These are phyloP conservation scores for Amphipyra berbera DNA, from an alignment of 2,888 invertebrate genomes.

Conservation along the genomic window DNA sequence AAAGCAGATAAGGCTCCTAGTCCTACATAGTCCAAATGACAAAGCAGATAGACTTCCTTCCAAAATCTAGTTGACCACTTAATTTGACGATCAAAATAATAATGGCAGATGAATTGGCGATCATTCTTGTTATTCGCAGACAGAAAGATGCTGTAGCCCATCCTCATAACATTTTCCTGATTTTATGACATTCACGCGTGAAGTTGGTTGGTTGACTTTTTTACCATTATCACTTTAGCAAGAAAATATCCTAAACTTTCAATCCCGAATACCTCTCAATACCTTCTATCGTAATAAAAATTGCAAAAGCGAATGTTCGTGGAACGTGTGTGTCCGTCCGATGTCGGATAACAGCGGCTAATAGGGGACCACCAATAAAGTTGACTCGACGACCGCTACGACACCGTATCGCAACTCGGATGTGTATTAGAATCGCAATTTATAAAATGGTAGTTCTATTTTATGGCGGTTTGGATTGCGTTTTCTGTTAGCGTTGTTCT, in stretches of 20 bases:
- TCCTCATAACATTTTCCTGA: too few relatives aligned
- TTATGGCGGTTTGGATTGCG: constrained; percentile 55
- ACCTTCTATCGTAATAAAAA: constrained; percentile 55
- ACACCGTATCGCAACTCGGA: constrained; percentile 56
- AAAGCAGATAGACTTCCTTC: neutral
- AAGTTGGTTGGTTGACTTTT: too few relatives aligned
- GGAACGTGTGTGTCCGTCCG: constrained; percentile 64
- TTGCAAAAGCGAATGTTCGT: constrained; percentile 54
- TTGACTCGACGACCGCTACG: constrained; percentile 54
- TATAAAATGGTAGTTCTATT: constrained; percentile 71
- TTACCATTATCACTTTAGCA: neutral
- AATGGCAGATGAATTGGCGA: too few relatives aligned
- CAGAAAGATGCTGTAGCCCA: too few relatives aligned
- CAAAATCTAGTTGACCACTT: too few relatives aligned
- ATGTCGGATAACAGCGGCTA: constrained; percentile 70
- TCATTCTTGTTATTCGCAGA: too few relatives aligned
- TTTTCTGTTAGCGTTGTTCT: constrained; percentile 28
- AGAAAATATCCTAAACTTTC: constrained; percentile 1
- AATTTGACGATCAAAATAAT: too few relatives aligned
- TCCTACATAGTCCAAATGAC: neutral
- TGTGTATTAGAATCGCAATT: constrained; percentile 69
- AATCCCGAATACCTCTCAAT: constrained; percentile 19
- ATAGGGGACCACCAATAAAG: constrained; percentile 74
- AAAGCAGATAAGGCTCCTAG: constrained; percentile 14
- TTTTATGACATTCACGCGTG: too few relatives aligned